Base-by-base conservation (phyloP, 2,113 vertebrate genomes). In the Puma concolor region DNA sequence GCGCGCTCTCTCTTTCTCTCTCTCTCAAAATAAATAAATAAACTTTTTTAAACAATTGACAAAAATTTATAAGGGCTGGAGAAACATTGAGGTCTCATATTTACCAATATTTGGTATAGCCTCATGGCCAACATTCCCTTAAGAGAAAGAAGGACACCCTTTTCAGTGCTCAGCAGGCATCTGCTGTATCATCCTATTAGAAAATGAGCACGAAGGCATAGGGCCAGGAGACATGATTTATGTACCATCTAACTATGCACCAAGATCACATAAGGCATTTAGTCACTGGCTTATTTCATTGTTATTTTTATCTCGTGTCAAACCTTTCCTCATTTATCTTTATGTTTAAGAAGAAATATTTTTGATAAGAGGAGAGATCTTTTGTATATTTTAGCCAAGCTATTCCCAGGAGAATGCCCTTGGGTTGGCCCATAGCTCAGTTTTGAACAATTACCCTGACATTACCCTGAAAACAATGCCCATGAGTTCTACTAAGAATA, bases 401-500 rank as follows among this genome's bases (percentile, higher is more conserved):
- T 86, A 48, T 97, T 98, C 96, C 93, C 92, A 95, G 87, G 97
- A 96, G 97, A 96, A 95, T 91, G 71, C 72, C 97, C 96, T 93
- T 50, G 23, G 94, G 91, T 87, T 97, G 96, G 90, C 89, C 92
- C 72, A 85, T 91, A 98, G 93, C 93, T 98, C 95, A 93, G 50
- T 54, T 96, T 92, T 66, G 29, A 99, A 98, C 98, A 98, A 98
- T 98, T 98, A 93, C 82, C 23, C 84, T 98, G 98, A 98, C 98
- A 98, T 98, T 98, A 98, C 97, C 97, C 98, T 97, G 96, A 98
- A 98, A 98, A 99, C 98, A 99, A 98, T 95, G 93, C 90, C 83
- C n/a, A 91, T 10, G n/a, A 97, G 93, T 98, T 98, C 97, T 98
- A 98, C 98, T 98, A 98, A 98, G 98, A 98, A 98, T 97, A 96